Percentiles rank a stretch among this genome's conserved stretches.
Evolutionary conservation across 2,888 invertebrate species (phyloP).

Genomic region (Conchocele bisecta): DNA sequence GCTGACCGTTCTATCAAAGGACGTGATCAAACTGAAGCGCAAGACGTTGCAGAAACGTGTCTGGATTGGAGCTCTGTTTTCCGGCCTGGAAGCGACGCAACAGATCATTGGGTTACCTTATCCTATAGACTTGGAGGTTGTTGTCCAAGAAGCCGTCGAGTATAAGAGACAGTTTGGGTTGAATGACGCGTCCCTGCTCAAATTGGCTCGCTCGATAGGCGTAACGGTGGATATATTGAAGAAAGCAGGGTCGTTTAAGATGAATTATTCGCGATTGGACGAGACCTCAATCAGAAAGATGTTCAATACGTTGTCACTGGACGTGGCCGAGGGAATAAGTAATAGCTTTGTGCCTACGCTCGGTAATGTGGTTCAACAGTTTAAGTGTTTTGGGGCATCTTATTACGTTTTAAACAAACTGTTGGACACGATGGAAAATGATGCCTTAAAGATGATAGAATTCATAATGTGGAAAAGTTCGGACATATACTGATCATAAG

Average conservation of each 20-base stretch:
- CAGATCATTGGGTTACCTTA: constrained; percentile 42
- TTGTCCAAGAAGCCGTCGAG: constrained; percentile 41
- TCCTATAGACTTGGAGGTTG: constrained; percentile 37
- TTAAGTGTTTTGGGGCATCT: constrained; percentile 42
- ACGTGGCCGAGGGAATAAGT: constrained; percentile 42
- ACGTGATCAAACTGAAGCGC: constrained; percentile 47
- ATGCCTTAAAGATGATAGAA: constrained; percentile 47
- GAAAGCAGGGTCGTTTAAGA: constrained; percentile 46
- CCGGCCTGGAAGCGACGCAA: constrained; percentile 24
- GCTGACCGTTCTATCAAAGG: constrained; percentile 36
- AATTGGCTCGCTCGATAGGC: constrained; percentile 37
- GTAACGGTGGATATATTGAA: constrained; percentile 47
- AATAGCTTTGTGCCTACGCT: constrained; percentile 48
- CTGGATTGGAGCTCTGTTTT: constrained; percentile 45
- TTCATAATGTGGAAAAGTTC: constrained; percentile 42
- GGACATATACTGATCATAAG: constrained; percentile 28
- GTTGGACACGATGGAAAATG: constrained; percentile 49
- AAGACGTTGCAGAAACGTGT: constrained; percentile 48
- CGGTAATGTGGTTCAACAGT: constrained; percentile 31
- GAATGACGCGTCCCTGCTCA: constrained; percentile 43
- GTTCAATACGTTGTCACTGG: constrained; percentile 43
- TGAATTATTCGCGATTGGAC: constrained; percentile 42
- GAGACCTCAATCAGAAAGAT: constrained; percentile 29
- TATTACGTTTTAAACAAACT: constrained; percentile 49
- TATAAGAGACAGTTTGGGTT: constrained; percentile 48